Evolutionary conservation across 2,113 vertebrate genomes (phyloP).

Genomic region (Larimichthys polyactis): DNA sequence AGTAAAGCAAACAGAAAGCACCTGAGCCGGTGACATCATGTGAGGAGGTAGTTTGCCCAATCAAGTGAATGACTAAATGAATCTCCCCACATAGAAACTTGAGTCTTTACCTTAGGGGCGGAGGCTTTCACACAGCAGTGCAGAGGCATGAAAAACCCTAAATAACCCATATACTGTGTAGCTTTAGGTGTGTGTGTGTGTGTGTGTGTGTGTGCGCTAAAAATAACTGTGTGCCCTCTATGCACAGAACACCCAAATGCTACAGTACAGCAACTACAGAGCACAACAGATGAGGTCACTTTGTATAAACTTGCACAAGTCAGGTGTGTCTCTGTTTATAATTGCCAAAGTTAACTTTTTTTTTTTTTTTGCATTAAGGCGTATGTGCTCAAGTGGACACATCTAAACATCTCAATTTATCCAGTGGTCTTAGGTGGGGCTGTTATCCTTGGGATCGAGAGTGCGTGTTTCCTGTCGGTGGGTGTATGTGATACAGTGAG

Average conservation of each 20-base stretch:
- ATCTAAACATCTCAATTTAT: constrained; percentile 58
- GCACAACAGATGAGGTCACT: constrained; percentile 36
- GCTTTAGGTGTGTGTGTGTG: not conserved
- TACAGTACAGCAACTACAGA: not conserved
- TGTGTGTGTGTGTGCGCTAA: not conserved
- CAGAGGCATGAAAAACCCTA: not conserved
- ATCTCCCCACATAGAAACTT: constrained; percentile 40
- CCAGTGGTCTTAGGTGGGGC: constrained; percentile 63
- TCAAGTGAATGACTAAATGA: constrained; percentile 43
- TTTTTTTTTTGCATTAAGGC: not conserved
- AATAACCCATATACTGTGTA: constrained; percentile 12
- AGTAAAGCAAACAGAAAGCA: constrained; percentile 56
- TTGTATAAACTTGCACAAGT: not conserved
- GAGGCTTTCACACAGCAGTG: constrained; percentile 37
- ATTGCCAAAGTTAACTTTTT: not conserved
- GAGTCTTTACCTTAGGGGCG: constrained; percentile 42
- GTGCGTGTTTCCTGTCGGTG: constrained; percentile 60
- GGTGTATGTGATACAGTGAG: constrained; percentile 60
- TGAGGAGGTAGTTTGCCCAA: constrained; percentile 61
- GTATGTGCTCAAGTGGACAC: not conserved
- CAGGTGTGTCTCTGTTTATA: not conserved
- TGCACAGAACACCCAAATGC: constrained; percentile 23
- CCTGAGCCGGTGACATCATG: constrained; percentile 67
- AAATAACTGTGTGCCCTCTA: constrained; percentile 38
- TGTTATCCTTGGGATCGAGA: constrained; percentile 64